Percentiles rank a stretch among this genome's conserved stretches.
phyloP scores from a whole-genome alignment of 2,797 vertebrate species.

The Eleutherodactylus coqui region DNA sequence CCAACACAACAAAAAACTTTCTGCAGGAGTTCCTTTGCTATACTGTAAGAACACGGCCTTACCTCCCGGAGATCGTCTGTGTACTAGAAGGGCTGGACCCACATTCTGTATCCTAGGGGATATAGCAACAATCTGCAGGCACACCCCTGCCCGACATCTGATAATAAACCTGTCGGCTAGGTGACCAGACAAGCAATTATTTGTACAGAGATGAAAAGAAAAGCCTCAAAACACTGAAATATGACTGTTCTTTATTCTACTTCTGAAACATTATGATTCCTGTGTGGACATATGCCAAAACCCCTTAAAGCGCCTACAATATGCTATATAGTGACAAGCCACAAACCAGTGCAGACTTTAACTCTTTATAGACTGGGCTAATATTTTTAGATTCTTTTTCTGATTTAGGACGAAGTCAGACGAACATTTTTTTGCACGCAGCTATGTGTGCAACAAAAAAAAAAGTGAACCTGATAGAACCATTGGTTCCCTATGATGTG shows the following conservation, averaged over 20 bases:
- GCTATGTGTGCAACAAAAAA: too few relatives aligned
- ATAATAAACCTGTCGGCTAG: background rate
- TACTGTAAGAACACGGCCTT: background rate
- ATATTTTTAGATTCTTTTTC: too few relatives aligned
- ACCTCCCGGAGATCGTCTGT: conserved; percentile 1
- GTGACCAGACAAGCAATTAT: background rate
- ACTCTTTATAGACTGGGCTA: too few relatives aligned
- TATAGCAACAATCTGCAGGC: conserved; percentile 53
- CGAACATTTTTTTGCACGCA: too few relatives aligned
- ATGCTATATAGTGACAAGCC: too few relatives aligned
- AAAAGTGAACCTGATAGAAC: too few relatives aligned
- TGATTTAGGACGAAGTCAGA: too few relatives aligned
- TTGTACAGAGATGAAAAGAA: background rate
- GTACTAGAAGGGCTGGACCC: background rate
- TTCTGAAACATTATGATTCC: background rate
- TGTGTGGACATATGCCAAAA: background rate
- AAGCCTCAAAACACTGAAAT: background rate
- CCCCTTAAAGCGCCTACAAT: too few relatives aligned
- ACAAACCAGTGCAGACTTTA: too few relatives aligned
- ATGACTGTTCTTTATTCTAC: background rate
- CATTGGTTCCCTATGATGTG: too few relatives aligned
- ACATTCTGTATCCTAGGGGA: conserved; percentile 63
- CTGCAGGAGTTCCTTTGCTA: background rate
- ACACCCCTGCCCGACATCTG: conserved; percentile 6
- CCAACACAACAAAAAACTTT: background rate